Conservation (phyloP, 2,113 vertebrate genomes). For the Thryonomys swinderianus region DNA sequence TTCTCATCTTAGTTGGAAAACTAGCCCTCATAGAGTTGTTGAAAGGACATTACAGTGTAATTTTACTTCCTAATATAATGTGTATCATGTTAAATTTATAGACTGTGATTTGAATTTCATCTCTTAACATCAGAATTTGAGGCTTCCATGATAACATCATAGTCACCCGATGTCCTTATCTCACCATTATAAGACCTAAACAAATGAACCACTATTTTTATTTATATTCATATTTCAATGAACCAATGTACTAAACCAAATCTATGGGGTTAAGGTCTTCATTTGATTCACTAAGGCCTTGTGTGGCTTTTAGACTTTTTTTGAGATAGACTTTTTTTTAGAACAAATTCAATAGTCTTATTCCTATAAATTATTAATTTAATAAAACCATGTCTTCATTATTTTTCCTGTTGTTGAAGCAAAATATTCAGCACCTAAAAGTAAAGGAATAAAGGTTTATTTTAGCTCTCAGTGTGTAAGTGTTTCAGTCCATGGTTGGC, state of each 20-base stretch:
- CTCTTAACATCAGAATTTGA: conserved; percentile 24
- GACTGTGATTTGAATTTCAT: conserved; percentile 42
- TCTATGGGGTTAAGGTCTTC: background rate
- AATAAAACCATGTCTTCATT: background rate
- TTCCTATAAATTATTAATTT: background rate
- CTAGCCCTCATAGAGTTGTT: background rate
- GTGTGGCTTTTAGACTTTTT: background rate
- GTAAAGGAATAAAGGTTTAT: background rate
- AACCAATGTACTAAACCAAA: background rate
- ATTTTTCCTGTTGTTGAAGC: background rate
- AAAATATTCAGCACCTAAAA: background rate
- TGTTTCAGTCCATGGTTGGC: background rate
- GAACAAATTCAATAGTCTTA: background rate
- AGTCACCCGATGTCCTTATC: background rate
- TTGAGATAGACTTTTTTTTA: background rate
- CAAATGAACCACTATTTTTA: background rate
- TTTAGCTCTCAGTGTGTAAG: background rate
- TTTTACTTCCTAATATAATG: background rate
- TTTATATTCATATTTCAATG: background rate
- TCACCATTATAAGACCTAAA: background rate
- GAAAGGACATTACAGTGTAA: background rate
- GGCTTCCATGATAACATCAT: background rate
- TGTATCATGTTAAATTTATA: conserved; percentile 9
- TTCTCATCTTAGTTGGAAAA: conserved; percentile 12
- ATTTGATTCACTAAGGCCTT: background rate